These are phyloP conservation scores for Otus sunia DNA, from an alignment of 2,113 vertebrate species.

Conservation along the genomic window DNA sequence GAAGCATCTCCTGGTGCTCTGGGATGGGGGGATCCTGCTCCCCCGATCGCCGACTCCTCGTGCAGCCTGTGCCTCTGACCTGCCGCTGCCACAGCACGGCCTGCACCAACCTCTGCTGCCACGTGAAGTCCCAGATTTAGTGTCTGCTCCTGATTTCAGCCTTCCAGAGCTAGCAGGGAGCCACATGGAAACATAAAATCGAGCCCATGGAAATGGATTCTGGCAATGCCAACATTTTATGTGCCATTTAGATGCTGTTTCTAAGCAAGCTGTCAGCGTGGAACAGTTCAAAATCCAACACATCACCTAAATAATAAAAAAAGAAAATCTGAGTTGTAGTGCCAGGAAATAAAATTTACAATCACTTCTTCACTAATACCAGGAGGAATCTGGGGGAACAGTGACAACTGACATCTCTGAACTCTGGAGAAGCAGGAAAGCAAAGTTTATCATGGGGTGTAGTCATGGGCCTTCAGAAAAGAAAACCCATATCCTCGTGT, in stretches of 20 bases:
- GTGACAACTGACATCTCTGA: background rate
- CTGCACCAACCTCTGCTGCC: background rate
- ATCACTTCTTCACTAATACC: background rate
- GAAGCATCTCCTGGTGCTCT: background rate
- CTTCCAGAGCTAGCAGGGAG: background rate
- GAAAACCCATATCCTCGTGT: background rate
- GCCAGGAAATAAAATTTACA: background rate
- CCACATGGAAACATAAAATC: fast-evolving
- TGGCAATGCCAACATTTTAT: background rate
- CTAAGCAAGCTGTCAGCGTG: background rate
- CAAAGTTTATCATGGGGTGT: background rate
- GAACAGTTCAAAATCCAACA: background rate
- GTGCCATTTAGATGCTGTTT: background rate
- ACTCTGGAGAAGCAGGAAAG: background rate
- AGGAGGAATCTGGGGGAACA: background rate
- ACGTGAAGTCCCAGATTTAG: fast-evolving
- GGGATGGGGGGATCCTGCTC: too few relatives aligned
- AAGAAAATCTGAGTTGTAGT: background rate
- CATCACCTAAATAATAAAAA: background rate
- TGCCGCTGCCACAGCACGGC: background rate
- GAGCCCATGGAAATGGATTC: background rate
- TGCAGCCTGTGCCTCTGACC: background rate
- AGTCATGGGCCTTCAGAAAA: background rate
- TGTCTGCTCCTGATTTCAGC: background rate
- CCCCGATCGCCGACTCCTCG: too few relatives aligned